Evolutionary conservation across 2,888 invertebrate genomes (phyloP), one percentile per base, ranked within the genome.

Genomic region (Eucriotettix oculatus): DNA sequence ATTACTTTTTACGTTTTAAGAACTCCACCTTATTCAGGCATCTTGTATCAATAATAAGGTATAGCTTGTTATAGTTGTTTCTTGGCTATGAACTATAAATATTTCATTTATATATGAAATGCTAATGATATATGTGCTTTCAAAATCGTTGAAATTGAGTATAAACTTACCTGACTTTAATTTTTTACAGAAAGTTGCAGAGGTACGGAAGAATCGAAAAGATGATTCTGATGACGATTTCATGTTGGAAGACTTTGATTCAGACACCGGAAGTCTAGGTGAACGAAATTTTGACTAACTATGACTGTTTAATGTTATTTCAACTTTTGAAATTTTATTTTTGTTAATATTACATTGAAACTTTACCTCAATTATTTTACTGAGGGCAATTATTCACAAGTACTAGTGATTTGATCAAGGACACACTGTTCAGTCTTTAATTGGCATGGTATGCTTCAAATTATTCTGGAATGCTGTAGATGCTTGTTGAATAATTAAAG

Each of bases 151-250:
- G 7, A 29, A 29, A 29, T 7, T 29, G 29, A 29, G 29, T 29
- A 29, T 29, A 29, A 29, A 5, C 7, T 29, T 29, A 29, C 7
- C 29, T 29, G 29, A 29, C 7, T 29, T 5, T 29, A 29, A 29
- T 29, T 29, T 29, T 52, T 60, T 62, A 1, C 62, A 67, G 65
- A 67, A 67, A 65, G 63, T 66, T 29, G 67, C 66, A 43, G 66
- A 66, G 43, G 62, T 62, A 17, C 65, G 67, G 3, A 59, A 59
- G 40, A 59, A 58, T 29, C 16, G 57, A 16, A 57, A 58, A 40
- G 43, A n/a, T 65, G 57, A 64, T 64, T 59, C 48, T 14, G 66
- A 66, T 63, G 65, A 66, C 57, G 68, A 68, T 29, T 66, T 67
- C 61, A 66, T 66, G 56, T 61, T 67, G 16, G 66, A 66, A 53